Evolutionary conservation across 1,140 invertebrate species (phyloP), one percentile per base, ranked within the genome.

Genomic region (Phocides pigmalion): DNA sequence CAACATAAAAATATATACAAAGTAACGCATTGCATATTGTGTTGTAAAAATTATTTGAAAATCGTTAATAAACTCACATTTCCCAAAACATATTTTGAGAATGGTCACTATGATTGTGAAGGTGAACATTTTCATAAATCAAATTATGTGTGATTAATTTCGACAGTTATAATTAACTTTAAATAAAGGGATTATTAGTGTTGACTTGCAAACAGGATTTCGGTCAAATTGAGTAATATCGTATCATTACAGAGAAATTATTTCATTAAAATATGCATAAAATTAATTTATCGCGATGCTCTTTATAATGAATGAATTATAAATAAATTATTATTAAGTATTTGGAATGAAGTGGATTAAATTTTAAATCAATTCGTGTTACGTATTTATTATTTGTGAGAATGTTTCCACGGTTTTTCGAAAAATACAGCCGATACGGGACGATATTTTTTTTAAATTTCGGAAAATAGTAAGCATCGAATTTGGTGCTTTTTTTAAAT

Each of bases 181-280:
- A 16, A 42, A 12, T 22, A 47, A 47, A 47, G 11, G 19, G 19
- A 47, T 47, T 46, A 46, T 46, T 17, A 19, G 28, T 46, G 19
- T 47, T 22, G 11, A n/a, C 19, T 12, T 12, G 8, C 32, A 35
- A 44, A 51, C 28, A 53, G 4, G 11, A 20, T 1, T 46, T 19
- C 3, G 16, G 9, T 39, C 4, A 12, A 53, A 53, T 39, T 6
- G 39, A 53, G 50, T 53, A 12, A 39, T 35, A 39, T 53, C 15
- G 12, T 39, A 19, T 37, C 20, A 32, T 17, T 15, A 32, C 37
- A 39, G 14, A 1, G 9, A 54, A 25, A 15, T 41, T 54, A 25
- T 49, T 25, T 49, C 0, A 49, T 49, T 25, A 49, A 49, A 22
- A 47, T 47, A 37, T 39, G 35, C 19, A 12, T 20, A 20, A 41